These are phyloP conservation scores for Aphidius ervi DNA, from an alignment of 1,140 invertebrate species.

Conservation along the genomic window DNA sequence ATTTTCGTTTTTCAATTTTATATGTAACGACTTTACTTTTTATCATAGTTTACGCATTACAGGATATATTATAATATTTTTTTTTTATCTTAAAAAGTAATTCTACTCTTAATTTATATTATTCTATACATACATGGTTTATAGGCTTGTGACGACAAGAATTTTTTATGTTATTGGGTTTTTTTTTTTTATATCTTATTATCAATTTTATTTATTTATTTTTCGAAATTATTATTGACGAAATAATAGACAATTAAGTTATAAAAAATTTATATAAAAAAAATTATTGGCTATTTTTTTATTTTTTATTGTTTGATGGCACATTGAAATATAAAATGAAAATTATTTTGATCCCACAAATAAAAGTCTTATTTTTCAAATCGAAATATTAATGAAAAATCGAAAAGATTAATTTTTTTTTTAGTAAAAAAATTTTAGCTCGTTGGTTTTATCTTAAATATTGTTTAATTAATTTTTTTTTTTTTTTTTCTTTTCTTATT, in stretches of 20 bases:
- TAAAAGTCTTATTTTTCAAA: neutral
- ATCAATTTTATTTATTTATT: constrained; percentile 1
- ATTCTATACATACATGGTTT: constrained; percentile 21
- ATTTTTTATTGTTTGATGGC: no score
- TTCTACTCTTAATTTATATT: neutral
- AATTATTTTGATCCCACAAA: no score
- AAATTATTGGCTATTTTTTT: no score
- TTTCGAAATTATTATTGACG: no score
- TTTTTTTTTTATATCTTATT: neutral
- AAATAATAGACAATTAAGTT: no score
- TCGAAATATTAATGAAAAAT: neutral
- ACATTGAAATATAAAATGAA: no score
- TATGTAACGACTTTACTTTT: constrained; percentile 4
- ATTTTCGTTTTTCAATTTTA: neutral
- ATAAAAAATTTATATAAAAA: no score
- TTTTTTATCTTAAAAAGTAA: neutral
- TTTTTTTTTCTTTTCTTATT: neutral
- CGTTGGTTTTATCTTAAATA: no score
- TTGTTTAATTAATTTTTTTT: no score
- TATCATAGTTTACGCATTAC: neutral
- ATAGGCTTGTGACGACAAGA: constrained; percentile 17
- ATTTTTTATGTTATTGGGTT: constrained; percentile 3
- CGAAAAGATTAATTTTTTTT: no score
- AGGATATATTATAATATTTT: constrained; percentile 9
- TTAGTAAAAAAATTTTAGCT: no score